Evolutionary conservation across 2,113 vertebrate species (phyloP).

Genomic region (Microtus richardsoni): DNA sequence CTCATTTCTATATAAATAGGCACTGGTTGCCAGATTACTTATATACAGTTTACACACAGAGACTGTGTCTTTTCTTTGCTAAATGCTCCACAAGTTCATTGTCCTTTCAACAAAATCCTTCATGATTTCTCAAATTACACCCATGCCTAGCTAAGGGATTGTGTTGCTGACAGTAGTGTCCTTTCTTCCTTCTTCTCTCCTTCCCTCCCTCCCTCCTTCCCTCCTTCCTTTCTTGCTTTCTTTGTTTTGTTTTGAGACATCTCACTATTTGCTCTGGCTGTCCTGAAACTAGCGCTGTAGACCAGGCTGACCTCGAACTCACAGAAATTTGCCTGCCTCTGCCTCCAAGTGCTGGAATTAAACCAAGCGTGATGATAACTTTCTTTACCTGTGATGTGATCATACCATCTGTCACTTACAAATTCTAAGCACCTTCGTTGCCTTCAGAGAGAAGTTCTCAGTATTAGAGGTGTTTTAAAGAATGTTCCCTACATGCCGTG

Average conservation of each 20-base stretch:
- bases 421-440: not conserved
- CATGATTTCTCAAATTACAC: conserved; percentile 57
- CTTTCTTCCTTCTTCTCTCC: not conserved
- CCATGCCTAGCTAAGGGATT: conserved; percentile 36
- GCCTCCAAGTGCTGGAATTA: not conserved
- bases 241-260: not conserved
- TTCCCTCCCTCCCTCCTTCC: not conserved
- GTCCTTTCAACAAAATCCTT: conserved; percentile 59
- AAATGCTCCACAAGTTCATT: conserved; percentile 12
- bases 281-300: not conserved
- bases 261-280: not conserved
- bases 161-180: not conserved
- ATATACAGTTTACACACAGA: not conserved
- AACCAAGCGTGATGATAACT: not conserved
- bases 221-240: not conserved
- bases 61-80: conserved; percentile 18
- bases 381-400: not conserved
- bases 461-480: not conserved
- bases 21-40: not conserved
- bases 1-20: conserved; percentile 1
- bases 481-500: not conserved
- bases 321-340: not conserved
- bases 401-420: not conserved
- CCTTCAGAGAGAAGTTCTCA: conserved; percentile 3
- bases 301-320: not conserved